Base-by-base conservation (phyloP, 2,113 vertebrate species). In the Nothoprocta pentlandii region DNA sequence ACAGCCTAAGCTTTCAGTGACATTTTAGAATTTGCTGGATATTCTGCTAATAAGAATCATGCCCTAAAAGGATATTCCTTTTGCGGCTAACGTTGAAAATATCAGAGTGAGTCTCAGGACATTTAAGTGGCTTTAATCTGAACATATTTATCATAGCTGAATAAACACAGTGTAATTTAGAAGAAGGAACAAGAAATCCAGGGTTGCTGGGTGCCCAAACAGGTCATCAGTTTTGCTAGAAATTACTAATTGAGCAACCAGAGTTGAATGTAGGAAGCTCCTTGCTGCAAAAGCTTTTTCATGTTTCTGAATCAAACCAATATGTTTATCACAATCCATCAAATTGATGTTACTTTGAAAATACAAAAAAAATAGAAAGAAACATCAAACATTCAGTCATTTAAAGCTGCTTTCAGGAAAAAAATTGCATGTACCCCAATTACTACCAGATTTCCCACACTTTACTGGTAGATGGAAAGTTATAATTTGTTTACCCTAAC, bases 31-130 rank as follows among this genome's bases (percentile, higher is more conserved):
- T 76, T 95, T 16, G 3, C 42, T 64, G 2, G 39, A 0, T 19
- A 42, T 68, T n/a, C 47, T 34, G 3, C 9, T 92, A 51, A 83
- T 77, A 69, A 93, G 69, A 94, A 84, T 86, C 56, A 34, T 85
- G 42, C 62, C 84, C 76, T 85, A 70, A 90, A 91, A 77, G 12
- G 62, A 53, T 4, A 1, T 76, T 67, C 20, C 10, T 67, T 53
- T 76, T 36, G 54, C 76, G 64, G 23, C 41, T 32, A 8, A 63
- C 74, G 5, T 69, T 87, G 79, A 87, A 90, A 89, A 86, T 76
- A 74, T 25, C 83, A 46, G n/a, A 84, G 85, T 56, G 53, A 30
- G 22, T 88, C 81, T 95, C 54, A 56, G 93, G 82, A 82, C 20
- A 16, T 63, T 47, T 1, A 7, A 74, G 69, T 77, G 63, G 58